A percentile compares a stretch with the other conserved stretches of the same genome.
These are phyloP conservation scores for Hydrotaea diabolus DNA, from an alignment of 2,888 invertebrate genomes.

Conservation along the genomic window DNA sequence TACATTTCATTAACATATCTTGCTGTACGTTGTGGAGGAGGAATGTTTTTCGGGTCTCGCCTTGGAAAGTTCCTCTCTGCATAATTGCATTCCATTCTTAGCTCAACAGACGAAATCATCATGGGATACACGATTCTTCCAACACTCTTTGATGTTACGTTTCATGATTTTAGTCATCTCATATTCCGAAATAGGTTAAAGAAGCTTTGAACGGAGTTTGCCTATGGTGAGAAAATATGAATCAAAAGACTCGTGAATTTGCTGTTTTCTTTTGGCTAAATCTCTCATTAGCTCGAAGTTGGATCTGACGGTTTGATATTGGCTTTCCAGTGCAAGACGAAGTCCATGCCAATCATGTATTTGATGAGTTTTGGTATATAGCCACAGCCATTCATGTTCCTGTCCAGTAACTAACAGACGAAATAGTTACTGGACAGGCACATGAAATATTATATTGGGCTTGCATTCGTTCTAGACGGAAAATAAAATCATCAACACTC, in stretches of 20 bases:
- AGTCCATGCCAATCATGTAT: constrained; percentile 31
- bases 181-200: not conserved
- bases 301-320: constrained; percentile 23
- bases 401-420: constrained; percentile 23
- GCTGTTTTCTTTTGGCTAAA: constrained; percentile 40
- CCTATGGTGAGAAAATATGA: too few relatives aligned
- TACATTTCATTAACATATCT: not conserved
- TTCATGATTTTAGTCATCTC: constrained; percentile 33
- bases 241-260: constrained; percentile 25
- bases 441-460: constrained; percentile 18
- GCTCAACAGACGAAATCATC: constrained; percentile 17
- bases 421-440: constrained; percentile 16
- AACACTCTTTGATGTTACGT: constrained; percentile 12
- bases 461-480: constrained; percentile 39
- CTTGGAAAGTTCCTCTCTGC: not conserved
- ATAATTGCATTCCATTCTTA: constrained; percentile 33
- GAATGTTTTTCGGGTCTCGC: not conserved
- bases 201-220: not conserved
- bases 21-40: not conserved
- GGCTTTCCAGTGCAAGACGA: constrained; percentile 11
- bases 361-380: constrained; percentile 16
- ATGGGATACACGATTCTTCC: constrained; percentile 30
- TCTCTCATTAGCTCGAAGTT: constrained; percentile 50
- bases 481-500: too few relatives aligned
- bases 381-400: constrained; percentile 52